These are phyloP conservation scores for Orchesellides sinensis DNA, from an alignment of 2,888 invertebrate species.

Conservation along the genomic window DNA sequence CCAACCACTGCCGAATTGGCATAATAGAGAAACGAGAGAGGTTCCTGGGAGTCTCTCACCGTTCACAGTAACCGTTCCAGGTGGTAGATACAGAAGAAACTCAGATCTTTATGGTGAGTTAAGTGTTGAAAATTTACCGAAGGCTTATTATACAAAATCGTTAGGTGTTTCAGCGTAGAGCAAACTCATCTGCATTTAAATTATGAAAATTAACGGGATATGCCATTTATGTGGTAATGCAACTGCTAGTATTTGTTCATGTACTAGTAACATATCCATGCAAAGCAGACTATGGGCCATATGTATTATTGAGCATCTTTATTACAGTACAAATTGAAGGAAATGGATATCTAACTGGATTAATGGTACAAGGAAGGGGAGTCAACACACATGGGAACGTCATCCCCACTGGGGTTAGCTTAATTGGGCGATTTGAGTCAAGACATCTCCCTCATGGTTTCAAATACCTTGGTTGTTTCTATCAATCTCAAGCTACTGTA, in stretches of 20 bases:
- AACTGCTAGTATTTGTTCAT: neutral
- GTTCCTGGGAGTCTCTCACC: constrained; percentile 59
- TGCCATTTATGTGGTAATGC: neutral
- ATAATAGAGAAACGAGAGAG: constrained; percentile 35
- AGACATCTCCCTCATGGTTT: constrained; percentile 43
- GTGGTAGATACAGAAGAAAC: constrained; percentile 68
- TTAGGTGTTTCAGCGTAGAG: too few species aligned
- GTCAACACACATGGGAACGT: constrained; percentile 58
- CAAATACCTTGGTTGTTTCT: constrained; percentile 69
- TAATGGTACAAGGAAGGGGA: constrained; percentile 69
- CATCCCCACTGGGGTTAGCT: constrained; percentile 67
- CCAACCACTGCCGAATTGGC: constrained; percentile 17
- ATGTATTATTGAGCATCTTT: neutral
- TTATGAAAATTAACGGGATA: neutral
- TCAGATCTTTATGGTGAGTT: constrained; percentile 68
- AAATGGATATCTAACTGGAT: constrained; percentile 67
- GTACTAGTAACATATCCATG: too few species aligned
- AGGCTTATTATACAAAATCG: too few species aligned
- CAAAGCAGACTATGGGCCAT: neutral
- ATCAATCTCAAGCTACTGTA: constrained; percentile 68
- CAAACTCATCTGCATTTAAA: too few species aligned
- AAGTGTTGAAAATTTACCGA: neutral
- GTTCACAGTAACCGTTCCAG: constrained; percentile 68
- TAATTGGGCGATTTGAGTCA: constrained; percentile 70
- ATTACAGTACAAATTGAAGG: constrained; percentile 71